Base-by-base conservation (phyloP, 2,113 vertebrate genomes). In the Osmerus eperlanus region DNA sequence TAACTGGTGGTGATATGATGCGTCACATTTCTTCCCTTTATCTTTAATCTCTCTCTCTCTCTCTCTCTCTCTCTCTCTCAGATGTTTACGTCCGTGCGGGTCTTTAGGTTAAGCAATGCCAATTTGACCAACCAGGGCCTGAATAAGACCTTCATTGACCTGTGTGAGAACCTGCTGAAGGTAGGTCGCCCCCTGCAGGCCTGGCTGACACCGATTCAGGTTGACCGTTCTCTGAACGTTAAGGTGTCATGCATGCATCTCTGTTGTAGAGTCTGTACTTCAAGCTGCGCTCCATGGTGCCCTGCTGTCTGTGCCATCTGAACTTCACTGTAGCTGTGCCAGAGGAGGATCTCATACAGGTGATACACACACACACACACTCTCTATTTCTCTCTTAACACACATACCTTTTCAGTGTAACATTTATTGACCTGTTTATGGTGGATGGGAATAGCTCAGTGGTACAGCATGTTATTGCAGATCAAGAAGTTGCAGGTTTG, bases 11-110 rank as follows among this genome's bases (percentile, higher is more conserved):
- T 47, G 25, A 41, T n/a, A n/a, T 15, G 16, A 64, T 18, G 18
- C 14, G 5, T 29, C 12, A 12, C 23, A 16, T 41, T 51, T 7
- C 29, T 19, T 13, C 19, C n/a, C 7, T 41, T 8, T 13, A 53
- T 21, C 53, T n/a, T 6, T 12, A 55, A 13, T 11, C 19, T 8
- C n/a, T 81, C 3, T 86, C 56, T 85, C 36, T 23, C 11, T 15
- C n/a, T 5, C 59, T n/a, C 69, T 12, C 16, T 60, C 8, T 5
- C 62, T 18, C 14, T 47, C 62, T 18, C 14, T 76, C 80, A 99
- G 97, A 99, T 99, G 97, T 99, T 99, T 89, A 95, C 97, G 16
- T 96, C 97, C 2, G 97, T 99, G 66, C 93, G 97, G 86, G 96
- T 98, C 23, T 94, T 95, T 73, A 91, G 97, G 82, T 89, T 98